Conservation (phyloP, 1,140 invertebrate genomes). For the Heterodera schachtii region DNA sequence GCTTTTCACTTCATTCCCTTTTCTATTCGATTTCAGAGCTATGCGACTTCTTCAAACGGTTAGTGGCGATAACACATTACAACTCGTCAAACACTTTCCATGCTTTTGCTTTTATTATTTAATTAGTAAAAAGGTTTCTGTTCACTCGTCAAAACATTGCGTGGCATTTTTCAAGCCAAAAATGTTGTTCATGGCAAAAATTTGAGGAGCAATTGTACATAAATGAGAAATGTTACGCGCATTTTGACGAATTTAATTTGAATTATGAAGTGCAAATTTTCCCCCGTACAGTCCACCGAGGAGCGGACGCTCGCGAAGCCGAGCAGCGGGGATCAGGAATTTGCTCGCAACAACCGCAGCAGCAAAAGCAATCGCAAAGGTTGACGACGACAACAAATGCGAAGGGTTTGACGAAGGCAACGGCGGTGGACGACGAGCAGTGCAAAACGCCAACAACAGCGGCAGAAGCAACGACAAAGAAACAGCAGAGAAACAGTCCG, state of each 20-base stretch:
- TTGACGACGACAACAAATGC: background rate
- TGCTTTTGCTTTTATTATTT: background rate
- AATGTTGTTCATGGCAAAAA: too few relatives aligned
- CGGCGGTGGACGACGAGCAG: background rate
- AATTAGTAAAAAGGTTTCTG: background rate
- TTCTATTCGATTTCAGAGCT: constrained; percentile 9
- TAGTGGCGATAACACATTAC: background rate
- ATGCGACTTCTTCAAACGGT: constrained; percentile 18
- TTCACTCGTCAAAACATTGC: background rate
- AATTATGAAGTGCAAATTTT: too few relatives aligned
- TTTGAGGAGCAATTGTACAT: background rate
- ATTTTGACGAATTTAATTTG: too few relatives aligned
- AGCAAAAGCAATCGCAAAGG: background rate
- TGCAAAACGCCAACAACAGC: background rate
- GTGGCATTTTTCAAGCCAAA: background rate
- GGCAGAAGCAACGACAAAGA: background rate
- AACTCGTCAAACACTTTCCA: background rate
- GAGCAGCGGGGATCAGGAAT: background rate
- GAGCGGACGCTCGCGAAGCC: constrained; percentile 2
- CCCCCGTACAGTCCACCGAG: background rate
- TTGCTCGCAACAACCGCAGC: background rate
- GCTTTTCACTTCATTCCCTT: constrained; percentile 12
- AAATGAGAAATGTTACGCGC: too few relatives aligned
- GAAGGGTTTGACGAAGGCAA: background rate
- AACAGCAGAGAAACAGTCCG: too few relatives aligned